Evolutionary conservation across 2,113 vertebrate genomes (phyloP).

Genomic region (Colossoma macropomum): DNA sequence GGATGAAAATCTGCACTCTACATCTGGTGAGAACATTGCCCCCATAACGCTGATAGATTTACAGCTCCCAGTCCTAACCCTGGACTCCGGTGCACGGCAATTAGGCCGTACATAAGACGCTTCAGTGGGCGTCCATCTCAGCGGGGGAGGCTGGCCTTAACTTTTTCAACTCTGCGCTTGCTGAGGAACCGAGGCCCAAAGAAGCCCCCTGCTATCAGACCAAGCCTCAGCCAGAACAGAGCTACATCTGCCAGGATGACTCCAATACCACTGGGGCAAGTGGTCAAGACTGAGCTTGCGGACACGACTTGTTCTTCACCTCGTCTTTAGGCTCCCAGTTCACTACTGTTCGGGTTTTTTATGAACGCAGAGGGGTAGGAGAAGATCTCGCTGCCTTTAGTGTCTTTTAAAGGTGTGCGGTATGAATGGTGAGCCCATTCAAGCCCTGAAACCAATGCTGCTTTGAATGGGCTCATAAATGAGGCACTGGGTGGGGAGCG

Average conservation of each 20-base stretch:
- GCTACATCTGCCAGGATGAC: not conserved
- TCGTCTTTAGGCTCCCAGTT: not conserved
- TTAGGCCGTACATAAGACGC: conserved; percentile 74
- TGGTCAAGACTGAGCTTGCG: not conserved
- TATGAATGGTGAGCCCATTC: conserved; percentile 9
- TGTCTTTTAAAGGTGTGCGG: not conserved
- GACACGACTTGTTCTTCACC: not conserved
- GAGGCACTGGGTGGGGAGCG: conserved; percentile 40
- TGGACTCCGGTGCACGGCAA: conserved; percentile 74
- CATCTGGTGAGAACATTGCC: conserved; percentile 84
- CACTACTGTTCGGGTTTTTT: not conserved
- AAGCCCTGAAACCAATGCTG: conserved; percentile 45
- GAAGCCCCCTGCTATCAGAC: conserved; percentile 30
- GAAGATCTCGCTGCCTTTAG: not conserved
- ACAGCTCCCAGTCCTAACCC: conserved; percentile 75
- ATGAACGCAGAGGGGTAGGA: not conserved
- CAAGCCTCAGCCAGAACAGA: not conserved
- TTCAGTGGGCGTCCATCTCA: conserved; percentile 66
- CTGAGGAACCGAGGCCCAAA: conserved; percentile 7
- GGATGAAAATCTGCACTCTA: conserved; percentile 83
- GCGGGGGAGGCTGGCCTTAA: conserved; percentile 63
- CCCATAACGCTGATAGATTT: conserved; percentile 79
- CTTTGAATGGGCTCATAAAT: conserved; percentile 48
- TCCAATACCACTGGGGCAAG: not conserved
- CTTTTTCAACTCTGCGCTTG: conserved; percentile 56